These are phyloP conservation scores for Trypoxylus dichotomus DNA, from an alignment of 1,140 invertebrate genomes.

Conservation along the genomic window DNA sequence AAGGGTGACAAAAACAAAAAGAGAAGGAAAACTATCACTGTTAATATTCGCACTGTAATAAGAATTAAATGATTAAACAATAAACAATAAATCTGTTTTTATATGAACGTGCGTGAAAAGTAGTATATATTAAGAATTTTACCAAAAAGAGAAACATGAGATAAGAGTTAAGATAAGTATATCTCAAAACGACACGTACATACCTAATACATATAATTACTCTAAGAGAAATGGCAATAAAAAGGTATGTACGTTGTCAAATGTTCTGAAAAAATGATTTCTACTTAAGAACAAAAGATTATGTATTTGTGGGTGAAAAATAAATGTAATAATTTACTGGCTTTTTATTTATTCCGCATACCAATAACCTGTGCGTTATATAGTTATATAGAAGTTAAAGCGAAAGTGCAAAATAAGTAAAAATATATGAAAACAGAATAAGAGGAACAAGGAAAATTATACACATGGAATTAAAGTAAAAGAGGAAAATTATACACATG, in stretches of 20 bases:
- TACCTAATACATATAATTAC: not conserved
- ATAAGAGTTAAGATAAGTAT: not conserved
- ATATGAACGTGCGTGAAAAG: not conserved
- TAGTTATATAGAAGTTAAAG: too few species aligned
- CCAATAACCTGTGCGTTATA: too few species aligned
- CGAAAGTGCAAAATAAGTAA: too few species aligned
- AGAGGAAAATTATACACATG: too few species aligned
- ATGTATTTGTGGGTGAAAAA: slow-evolving; percentile 26
- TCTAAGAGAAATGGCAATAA: slow-evolving; percentile 15
- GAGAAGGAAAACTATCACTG: slow-evolving; percentile 12
- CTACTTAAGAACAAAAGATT: slow-evolving; percentile 12
- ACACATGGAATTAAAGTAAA: too few species aligned
- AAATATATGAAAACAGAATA: too few species aligned
- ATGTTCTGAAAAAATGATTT: slow-evolving; percentile 5
- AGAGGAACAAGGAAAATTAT: too few species aligned
- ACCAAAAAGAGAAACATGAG: not conserved
- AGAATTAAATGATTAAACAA: not conserved
- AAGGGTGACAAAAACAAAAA: not conserved
- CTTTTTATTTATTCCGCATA: not conserved
- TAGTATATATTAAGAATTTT: slow-evolving; percentile 19
- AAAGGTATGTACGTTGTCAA: not conserved
- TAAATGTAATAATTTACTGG: slow-evolving; percentile 12
- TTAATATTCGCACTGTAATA: slow-evolving; percentile 29
- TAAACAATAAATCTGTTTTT: slow-evolving; percentile 4
- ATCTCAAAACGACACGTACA: slow-evolving; percentile 1